A percentile compares a stretch with the other conserved stretches of the same genome.
These are phyloP conservation scores for Triplophysa siluroides DNA, from an alignment of 2,113 vertebrate species.

Conservation along the genomic window DNA sequence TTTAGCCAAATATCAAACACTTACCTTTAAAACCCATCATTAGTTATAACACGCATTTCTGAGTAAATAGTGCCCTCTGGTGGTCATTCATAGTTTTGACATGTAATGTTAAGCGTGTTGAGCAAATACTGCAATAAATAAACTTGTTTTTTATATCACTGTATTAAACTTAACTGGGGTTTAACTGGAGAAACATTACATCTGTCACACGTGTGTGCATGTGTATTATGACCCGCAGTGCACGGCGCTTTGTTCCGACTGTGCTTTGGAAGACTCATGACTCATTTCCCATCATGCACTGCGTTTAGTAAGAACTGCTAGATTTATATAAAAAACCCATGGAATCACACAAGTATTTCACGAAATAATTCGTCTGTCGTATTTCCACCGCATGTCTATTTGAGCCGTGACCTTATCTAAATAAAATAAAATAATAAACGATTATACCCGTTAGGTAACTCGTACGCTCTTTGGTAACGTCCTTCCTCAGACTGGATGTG, in stretches of 20 bases:
- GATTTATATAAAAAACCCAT: neutral
- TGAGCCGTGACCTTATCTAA: neutral
- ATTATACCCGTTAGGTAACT: conserved; percentile 8
- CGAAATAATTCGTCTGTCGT: neutral
- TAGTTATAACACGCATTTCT: neutral
- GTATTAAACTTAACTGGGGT: neutral
- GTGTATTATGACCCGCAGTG: neutral
- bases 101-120: neutral
- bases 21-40: no score
- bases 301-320: neutral
- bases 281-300: conserved; percentile 19
- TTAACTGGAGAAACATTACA: neutral
- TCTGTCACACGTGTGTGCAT: neutral
- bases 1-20: no score
- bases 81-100: neutral
- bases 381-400: neutral
- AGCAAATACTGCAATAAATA: neutral
- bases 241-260: neutral
- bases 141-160: neutral
- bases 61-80: neutral
- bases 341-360: neutral
- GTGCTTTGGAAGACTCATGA: neutral
- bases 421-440: neutral
- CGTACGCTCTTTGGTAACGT: accelerated
- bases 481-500: accelerated